Conservation (phyloP, 2,888 invertebrate species). For the Nomada hirtipes region DNA sequence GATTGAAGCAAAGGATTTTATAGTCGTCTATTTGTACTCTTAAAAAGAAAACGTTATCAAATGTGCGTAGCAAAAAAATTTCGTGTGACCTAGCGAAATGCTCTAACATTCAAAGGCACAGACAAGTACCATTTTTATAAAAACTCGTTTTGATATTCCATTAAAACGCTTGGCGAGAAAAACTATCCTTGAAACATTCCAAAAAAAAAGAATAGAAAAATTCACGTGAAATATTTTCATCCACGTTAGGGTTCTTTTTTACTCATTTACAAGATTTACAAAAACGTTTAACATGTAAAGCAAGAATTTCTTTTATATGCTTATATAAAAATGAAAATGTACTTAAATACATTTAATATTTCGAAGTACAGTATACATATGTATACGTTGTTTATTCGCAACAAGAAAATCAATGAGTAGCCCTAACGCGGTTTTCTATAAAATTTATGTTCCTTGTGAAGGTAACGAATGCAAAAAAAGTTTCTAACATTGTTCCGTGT, state of each 20-base stretch:
- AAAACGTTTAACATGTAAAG: conserved; percentile 20
- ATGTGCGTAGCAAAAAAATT: conserved; percentile 55
- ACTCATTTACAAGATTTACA: conserved; percentile 9
- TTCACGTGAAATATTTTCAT: conserved; percentile 46
- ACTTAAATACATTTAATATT: conserved; percentile 53
- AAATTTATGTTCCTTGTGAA: conserved; percentile 44
- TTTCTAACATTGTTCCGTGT: conserved; percentile 30
- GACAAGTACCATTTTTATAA: conserved; percentile 48
- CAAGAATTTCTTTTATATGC: conserved; percentile 15
- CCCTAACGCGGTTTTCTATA: conserved; percentile 44
- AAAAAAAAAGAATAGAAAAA: conserved; percentile 47
- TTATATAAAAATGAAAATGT: conserved; percentile 38
- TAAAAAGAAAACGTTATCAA: conserved; percentile 49
- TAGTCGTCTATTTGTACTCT: conserved; percentile 76
- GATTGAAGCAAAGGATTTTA: conserved; percentile 77
- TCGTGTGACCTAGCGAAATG: conserved; percentile 50
- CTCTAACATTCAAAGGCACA: conserved; percentile 47
- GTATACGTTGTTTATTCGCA: conserved; percentile 24
- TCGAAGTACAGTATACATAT: conserved; percentile 6
- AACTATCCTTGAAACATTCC: conserved; percentile 67
- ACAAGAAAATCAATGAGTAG: conserved; percentile 17
- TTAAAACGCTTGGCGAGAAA: conserved; percentile 58
- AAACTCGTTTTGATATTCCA: conserved; percentile 53
- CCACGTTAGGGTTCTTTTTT: conserved; percentile 48
- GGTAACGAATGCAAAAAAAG: conserved; percentile 33